These are phyloP conservation scores for Cryptotermes secundus DNA, from an alignment of 1,140 invertebrate genomes.

Conservation along the genomic window DNA sequence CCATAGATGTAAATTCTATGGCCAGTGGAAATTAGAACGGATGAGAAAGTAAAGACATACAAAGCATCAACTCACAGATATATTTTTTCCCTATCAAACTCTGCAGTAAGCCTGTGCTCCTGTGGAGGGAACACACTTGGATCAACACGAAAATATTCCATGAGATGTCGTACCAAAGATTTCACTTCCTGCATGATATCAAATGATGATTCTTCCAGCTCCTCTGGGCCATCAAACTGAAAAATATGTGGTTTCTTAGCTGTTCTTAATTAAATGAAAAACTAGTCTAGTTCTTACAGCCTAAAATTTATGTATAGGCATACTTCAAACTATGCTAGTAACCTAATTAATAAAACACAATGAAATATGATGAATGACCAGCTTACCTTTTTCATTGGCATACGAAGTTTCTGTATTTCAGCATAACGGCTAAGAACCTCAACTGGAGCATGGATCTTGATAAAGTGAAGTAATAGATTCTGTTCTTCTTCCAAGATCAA, in stretches of 20 bases:
- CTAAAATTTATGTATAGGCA: too few relatives aligned
- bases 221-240: slow-evolving; percentile 37
- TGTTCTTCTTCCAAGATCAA: slow-evolving; percentile 38
- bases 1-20: too few relatives aligned
- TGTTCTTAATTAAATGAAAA: neutral
- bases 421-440: slow-evolving; percentile 85
- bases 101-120: slow-evolving; percentile 59
- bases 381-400: slow-evolving; percentile 87
- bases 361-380: too few relatives aligned
- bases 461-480: slow-evolving; percentile 47
- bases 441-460: slow-evolving; percentile 83
- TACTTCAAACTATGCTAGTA: too few relatives aligned
- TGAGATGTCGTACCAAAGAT: slow-evolving; percentile 20
- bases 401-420: slow-evolving; percentile 89
- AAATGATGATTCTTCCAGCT: slow-evolving; percentile 33
- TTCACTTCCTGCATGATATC: slow-evolving; percentile 37
- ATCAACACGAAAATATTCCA: slow-evolving; percentile 46
- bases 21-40: too few relatives aligned
- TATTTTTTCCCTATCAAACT: slow-evolving; percentile 83
- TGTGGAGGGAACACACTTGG: slow-evolving; percentile 44
- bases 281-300: neutral
- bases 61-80: slow-evolving; percentile 70
- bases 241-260: neutral
- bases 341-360: too few relatives aligned
- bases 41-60: neutral